Conservation (phyloP, 2,113 vertebrate genomes). For the Acrocephalus kingi region DNA sequence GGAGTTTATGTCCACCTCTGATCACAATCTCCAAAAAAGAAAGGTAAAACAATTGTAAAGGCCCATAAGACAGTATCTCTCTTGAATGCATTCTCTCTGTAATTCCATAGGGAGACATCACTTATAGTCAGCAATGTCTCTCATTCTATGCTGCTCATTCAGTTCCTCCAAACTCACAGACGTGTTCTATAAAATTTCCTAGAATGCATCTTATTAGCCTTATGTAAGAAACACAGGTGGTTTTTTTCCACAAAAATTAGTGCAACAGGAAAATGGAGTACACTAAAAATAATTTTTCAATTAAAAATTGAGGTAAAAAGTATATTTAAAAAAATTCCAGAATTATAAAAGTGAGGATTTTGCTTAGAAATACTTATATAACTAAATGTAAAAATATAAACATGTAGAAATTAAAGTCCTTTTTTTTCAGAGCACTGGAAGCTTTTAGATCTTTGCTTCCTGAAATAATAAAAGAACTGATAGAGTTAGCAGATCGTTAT, state of each 20-base stretch:
- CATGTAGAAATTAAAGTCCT: not conserved
- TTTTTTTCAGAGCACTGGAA: not conserved
- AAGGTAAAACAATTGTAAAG: not conserved
- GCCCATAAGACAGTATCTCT: not conserved
- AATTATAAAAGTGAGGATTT: not conserved
- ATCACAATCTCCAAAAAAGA: not conserved
- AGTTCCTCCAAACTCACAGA: not conserved
- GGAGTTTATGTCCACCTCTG: not conserved
- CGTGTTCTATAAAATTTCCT: not conserved
- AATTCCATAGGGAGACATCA: not conserved
- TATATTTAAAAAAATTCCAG: not conserved
- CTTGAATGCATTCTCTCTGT: not conserved
- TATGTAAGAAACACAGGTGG: not conserved
- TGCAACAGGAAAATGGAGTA: not conserved
- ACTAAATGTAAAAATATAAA: not conserved
- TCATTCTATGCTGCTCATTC: not conserved
- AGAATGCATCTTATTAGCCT: not conserved
- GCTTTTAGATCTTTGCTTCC: not conserved
- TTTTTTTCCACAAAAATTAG: not conserved
- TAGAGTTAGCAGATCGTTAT: not conserved
- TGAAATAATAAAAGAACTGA: not conserved
- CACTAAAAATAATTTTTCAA: not conserved
- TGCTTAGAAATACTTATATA: not conserved
- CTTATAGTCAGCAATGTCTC: not conserved
- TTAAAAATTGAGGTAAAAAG: not conserved